Base-by-base conservation (phyloP, 1,140 invertebrate genomes). In the Trichonephila clavipes region DNA sequence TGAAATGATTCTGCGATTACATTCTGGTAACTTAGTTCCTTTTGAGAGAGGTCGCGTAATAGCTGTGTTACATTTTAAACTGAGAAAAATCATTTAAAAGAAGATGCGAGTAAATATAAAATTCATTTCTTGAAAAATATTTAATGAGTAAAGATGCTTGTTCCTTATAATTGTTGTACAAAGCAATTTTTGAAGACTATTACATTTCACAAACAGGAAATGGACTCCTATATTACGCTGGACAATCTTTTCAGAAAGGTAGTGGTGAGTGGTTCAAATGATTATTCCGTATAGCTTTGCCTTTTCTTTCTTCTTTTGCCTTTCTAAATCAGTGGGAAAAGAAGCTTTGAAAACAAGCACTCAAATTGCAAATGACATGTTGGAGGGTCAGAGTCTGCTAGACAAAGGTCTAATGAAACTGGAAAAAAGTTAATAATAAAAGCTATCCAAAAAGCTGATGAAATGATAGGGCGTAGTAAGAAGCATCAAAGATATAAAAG, bases 301-400 rank as follows among this genome's bases (percentile, higher is more conserved):
- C 28, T 64, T 88, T 88, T 61, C 18, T 44, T 8, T 19, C n/a
- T n/a, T n/a, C n/a, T n/a, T n/a, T n/a, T n/a, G 62, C 40, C 16
- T n/a, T n/a, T n/a, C n/a, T n/a, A 88, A 69, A 61, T 28, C 10
- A 4, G 40, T 88, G 18, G 61, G 86, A 66, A 88, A 88, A 66
- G 51, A 69, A 88, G n/a, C 34, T 24, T 28, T 69, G 12, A 62
- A 40, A 66, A 14, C 61, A 21, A 61, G 86, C 14, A 59, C 34
- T 14, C 6, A 51, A 18, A 21, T 3, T 21, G 21, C n/a, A 69
- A 69, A 10, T 24, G n/a, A 69, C 24, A 8, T 24, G 62, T 7
- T 69, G 21, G 10, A 18, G 21, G 1, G 7, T 24, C n/a, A n/a
- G n/a, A 10, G 8, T 69, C 21, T 24, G n/a, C 24, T 24, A 1